A percentile compares a stretch with the other conserved stretches of the same genome.
These are phyloP conservation scores for Mus pahari DNA, from an alignment of 2,113 vertebrate species.

Conservation along the genomic window DNA sequence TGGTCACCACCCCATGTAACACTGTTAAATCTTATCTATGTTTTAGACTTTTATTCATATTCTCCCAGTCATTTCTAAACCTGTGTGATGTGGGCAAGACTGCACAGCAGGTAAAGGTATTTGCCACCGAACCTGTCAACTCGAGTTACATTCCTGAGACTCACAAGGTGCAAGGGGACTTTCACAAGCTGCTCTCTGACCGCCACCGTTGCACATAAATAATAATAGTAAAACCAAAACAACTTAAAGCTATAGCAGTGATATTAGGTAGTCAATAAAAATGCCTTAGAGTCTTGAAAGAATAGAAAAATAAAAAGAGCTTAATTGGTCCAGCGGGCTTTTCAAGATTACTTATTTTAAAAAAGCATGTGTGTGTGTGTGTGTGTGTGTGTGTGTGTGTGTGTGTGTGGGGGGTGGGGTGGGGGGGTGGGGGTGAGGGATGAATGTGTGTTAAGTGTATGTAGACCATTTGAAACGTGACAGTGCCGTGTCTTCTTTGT, in stretches of 20 bases:
- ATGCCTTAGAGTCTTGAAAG: slow-evolving; percentile 31
- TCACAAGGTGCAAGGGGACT: neutral
- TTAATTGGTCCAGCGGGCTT: slow-evolving; percentile 63
- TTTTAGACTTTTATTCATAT: neutral
- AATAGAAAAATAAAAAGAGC: slow-evolving; percentile 52
- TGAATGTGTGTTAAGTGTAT: slow-evolving; percentile 46
- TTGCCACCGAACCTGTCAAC: neutral
- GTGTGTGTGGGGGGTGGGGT: too few relatives aligned
- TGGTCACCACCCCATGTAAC: neutral
- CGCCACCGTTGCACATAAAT: neutral
- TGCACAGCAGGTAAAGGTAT: neutral
- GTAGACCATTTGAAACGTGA: slow-evolving; percentile 66
- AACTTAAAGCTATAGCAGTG: neutral
- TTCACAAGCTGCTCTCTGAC: neutral
- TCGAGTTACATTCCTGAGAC: neutral
- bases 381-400: too few relatives aligned
- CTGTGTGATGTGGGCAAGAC: too few relatives aligned
- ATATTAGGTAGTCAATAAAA: slow-evolving; percentile 11
- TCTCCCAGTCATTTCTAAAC: neutral
- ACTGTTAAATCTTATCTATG: neutral
- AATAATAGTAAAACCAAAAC: neutral
- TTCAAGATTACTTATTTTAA: slow-evolving; percentile 36
- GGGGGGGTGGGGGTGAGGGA: too few relatives aligned
- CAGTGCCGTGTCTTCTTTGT: slow-evolving; percentile 31
- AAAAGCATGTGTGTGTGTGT: too few relatives aligned